These are phyloP conservation scores for Hyperoplus lanceolatus DNA, from an alignment of 2,797 vertebrate genomes.

Conservation along the genomic window DNA sequence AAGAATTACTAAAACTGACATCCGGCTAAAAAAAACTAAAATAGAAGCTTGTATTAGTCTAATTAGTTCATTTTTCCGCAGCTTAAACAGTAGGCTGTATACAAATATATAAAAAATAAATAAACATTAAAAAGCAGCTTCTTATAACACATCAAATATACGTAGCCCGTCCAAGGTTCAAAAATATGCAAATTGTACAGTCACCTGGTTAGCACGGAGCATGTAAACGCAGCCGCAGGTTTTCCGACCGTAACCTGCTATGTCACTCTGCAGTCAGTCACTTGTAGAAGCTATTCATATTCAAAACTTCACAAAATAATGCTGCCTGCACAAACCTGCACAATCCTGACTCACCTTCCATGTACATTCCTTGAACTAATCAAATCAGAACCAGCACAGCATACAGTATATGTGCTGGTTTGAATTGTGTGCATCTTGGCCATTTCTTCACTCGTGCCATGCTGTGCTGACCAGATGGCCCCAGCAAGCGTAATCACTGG, in stretches of 20 bases:
- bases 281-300: neutral
- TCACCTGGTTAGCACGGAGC: neutral
- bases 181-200: neutral
- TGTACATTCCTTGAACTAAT: conserved; percentile 1
- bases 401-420: conserved; percentile 13
- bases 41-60: too few relatives aligned
- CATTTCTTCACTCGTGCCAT: conserved; percentile 30
- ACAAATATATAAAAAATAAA: neutral
- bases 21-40: conserved; percentile 12
- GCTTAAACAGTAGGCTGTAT: conserved; percentile 7
- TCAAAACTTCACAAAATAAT: neutral
- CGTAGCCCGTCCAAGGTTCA: neutral
- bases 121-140: neutral
- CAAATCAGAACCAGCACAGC: conserved; percentile 7
- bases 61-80: conserved; percentile 22
- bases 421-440: conserved; percentile 33
- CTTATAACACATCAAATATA: neutral
- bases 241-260: too few relatives aligned
- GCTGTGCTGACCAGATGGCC: conserved; percentile 38
- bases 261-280: neutral
- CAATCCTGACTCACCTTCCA: neutral
- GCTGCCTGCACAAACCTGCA: neutral
- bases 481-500: conserved; percentile 33
- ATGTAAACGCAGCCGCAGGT: neutral
- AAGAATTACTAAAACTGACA: conserved; percentile 38